Evolutionary conservation across 1,140 invertebrate species (phyloP).

Genomic region (Babylonia areolata): DNA sequence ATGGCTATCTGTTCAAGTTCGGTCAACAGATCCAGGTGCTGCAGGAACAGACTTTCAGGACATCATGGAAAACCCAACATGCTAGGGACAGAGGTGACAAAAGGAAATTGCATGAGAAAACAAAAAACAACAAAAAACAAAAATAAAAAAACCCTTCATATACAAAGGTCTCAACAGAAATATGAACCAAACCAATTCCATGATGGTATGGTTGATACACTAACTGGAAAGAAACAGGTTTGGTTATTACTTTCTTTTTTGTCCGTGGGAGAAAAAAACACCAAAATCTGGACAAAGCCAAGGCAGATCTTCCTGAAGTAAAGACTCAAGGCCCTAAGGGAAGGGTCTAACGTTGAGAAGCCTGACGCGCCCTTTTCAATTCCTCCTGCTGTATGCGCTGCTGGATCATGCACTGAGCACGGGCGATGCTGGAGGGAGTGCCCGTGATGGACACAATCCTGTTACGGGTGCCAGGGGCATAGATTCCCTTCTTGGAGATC

Average conservation of each 20-base stretch:
- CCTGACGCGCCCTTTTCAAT: slow-evolving; percentile 86
- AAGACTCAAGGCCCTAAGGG: background rate
- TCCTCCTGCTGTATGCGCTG: slow-evolving; percentile 97
- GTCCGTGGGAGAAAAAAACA: too few species aligned
- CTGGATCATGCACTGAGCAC: slow-evolving; percentile 95
- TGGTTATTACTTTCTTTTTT: too few species aligned
- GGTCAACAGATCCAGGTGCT: background rate
- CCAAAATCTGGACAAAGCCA: background rate
- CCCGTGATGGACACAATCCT: slow-evolving; percentile 97
- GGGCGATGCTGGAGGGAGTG: slow-evolving; percentile 88
- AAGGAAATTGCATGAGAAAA: background rate
- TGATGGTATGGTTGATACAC: background rate
- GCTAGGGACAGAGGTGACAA: background rate
- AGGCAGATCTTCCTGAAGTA: background rate
- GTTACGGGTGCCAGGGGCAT: slow-evolving; percentile 96
- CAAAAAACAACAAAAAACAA: background rate
- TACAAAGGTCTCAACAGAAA: background rate
- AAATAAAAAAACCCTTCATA: background rate
- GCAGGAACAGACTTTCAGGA: background rate
- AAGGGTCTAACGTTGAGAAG: slow-evolving; percentile 62
- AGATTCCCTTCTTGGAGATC: slow-evolving; percentile 98
- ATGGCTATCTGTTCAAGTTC: background rate
- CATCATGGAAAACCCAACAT: background rate
- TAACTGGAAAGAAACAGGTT: background rate
- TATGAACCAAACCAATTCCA: background rate